Conservation (phyloP, 2,888 invertebrate genomes). For the Eutolmus rufibarbis region DNA sequence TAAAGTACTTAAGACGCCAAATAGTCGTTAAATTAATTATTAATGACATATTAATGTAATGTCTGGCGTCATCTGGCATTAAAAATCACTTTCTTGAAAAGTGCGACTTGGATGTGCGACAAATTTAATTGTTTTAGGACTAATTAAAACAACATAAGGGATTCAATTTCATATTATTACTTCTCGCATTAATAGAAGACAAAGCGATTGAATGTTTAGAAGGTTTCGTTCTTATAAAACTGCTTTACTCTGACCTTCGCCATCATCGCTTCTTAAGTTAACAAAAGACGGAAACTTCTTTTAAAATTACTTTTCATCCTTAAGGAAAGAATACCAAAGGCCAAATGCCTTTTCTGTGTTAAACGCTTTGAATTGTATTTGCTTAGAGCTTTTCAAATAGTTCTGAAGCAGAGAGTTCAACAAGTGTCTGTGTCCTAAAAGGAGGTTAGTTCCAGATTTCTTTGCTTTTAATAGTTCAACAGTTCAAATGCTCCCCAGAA, state of each 20-base stretch:
- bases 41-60: background rate
- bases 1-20: background rate
- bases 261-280: background rate
- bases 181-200: background rate
- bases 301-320: conserved; percentile 16
- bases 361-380: conserved; percentile 20
- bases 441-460: background rate
- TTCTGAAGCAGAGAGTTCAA: background rate
- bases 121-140: background rate
- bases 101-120: background rate
- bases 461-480: background rate
- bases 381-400: conserved; percentile 36
- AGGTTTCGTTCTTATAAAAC: background rate
- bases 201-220: background rate
- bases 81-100: background rate
- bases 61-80: background rate
- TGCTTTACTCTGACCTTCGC: background rate
- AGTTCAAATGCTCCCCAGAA: background rate
- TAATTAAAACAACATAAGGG: background rate
- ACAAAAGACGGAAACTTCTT: background rate
- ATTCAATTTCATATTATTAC: background rate
- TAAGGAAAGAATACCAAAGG: background rate
- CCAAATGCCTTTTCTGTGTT: conserved; percentile 37
- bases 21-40: background rate
- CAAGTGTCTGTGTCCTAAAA: background rate